These are phyloP conservation scores for Centruroides sculpturatus DNA, from an alignment of 1,140 invertebrate genomes.

Conservation along the genomic window DNA sequence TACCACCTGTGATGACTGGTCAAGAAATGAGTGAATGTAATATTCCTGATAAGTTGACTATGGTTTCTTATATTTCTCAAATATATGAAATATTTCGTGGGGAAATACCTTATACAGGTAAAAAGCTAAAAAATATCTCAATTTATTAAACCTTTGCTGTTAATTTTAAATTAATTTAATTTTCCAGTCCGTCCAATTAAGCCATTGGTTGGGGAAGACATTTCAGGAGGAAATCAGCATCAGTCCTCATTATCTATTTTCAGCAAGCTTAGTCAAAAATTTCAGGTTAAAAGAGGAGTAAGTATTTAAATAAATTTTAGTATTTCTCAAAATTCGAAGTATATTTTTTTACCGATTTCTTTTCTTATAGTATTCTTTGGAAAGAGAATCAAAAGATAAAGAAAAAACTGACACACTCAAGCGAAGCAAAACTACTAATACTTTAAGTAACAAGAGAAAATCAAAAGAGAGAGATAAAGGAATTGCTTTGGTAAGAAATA, in stretches of 20 bases:
- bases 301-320: not conserved
- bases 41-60: slow-evolving; percentile 53
- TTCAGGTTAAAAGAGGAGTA: slow-evolving; percentile 9
- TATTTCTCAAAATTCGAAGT: not conserved
- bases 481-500: not conserved
- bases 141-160: no score
- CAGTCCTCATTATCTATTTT: slow-evolving; percentile 8
- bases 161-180: no score
- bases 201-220: no score
- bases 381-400: slow-evolving; percentile 13
- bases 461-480: slow-evolving; percentile 8
- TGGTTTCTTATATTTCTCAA: slow-evolving; percentile 73
- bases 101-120: slow-evolving; percentile 47
- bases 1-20: slow-evolving; percentile 65
- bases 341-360: not conserved
- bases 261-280: slow-evolving; percentile 6
- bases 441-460: slow-evolving; percentile 10
- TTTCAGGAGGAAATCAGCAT: no score
- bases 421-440: not conserved
- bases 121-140: not conserved
- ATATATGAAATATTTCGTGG: slow-evolving; percentile 67
- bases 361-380: slow-evolving; percentile 7
- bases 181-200: no score
- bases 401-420: slow-evolving; percentile 11
- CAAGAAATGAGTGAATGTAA: slow-evolving; percentile 56